Percentiles rank a stretch among this genome's conserved stretches.
Conservation (phyloP, 35 echinoderm and acorn worm genomes). For the Apostichopus californicus region DNA sequence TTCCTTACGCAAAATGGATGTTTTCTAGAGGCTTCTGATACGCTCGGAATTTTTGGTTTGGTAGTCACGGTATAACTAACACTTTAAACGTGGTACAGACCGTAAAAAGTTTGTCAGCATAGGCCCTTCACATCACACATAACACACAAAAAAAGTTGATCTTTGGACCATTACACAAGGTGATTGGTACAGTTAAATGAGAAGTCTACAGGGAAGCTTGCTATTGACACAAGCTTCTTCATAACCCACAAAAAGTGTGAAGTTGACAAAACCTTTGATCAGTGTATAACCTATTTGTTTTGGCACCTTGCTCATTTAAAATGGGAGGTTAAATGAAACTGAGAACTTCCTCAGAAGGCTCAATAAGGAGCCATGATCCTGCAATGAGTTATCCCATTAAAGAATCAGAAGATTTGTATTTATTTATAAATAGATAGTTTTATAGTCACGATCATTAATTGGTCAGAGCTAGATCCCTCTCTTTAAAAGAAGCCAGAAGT, state of each 20-base stretch:
- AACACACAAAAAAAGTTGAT: neutral
- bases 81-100: neutral
- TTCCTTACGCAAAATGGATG: neutral
- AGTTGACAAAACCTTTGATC: neutral
- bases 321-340: too few species aligned
- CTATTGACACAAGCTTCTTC: neutral
- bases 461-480: too few species aligned
- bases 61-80: neutral
- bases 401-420: too few species aligned
- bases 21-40: neutral
- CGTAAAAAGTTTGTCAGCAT: conserved; percentile 13
- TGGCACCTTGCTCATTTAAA: neutral
- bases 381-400: too few species aligned
- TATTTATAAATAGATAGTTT: too few species aligned
- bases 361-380: too few species aligned
- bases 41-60: neutral
- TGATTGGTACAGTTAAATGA: neutral
- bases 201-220: neutral
- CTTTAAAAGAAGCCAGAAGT: too few species aligned
- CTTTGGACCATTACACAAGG: conserved; percentile 10
- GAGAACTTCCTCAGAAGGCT: too few species aligned
- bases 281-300: neutral
- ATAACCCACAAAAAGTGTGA: neutral
- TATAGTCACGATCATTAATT: too few species aligned
- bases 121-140: neutral